Evolutionary conservation across 2,797 vertebrate species (phyloP), one percentile per base, ranked within the genome.

Genomic region (Aphelocoma californica): DNA sequence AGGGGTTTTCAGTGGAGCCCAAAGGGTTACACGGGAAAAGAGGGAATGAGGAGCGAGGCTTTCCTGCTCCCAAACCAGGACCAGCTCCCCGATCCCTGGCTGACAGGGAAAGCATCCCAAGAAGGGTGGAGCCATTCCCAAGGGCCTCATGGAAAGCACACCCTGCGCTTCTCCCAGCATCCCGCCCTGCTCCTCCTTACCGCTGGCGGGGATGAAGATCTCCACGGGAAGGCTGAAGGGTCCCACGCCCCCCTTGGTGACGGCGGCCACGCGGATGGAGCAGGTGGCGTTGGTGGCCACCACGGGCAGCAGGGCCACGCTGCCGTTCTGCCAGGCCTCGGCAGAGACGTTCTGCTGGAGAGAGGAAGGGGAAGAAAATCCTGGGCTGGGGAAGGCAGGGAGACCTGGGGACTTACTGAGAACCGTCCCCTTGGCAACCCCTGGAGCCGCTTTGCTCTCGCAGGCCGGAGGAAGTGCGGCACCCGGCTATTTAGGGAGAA

Each of bases 241-340:
- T 56, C 99, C 99, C 26, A 98, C 97, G 17, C 99, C 99, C 12
- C 98, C 98, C 48, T 96, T 98, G 9, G 99, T 99, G 97, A 98
- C 71, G 1, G 99, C 99, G 0, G 98, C 98, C 47, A 99, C 98
- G 57, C 98, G 98, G 95, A 99, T 92, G 8, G 96, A 98, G 96
- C 98, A 99, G 3, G 98, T 98, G 66, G 97, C 97, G 2, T 99
- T 99, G 89, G 98, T 98, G 94, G 97, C 97, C 61, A 86, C 75
- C 65, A 98, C 89, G 0, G 98, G 95, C 90, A 98, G 90, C 67
- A 96, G 6, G 5, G 88, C 92, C 25, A 2, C 2, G 6, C 90
- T 98, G 74, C 58, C 4, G 1, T 97, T 94, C 58, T 36, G 86
- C 77, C 4, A 3, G 8, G 88, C 87, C 79, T 97, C 86, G 3